Evolutionary conservation across 1,140 invertebrate species (phyloP).

Genomic region (Meteorus sp.): DNA sequence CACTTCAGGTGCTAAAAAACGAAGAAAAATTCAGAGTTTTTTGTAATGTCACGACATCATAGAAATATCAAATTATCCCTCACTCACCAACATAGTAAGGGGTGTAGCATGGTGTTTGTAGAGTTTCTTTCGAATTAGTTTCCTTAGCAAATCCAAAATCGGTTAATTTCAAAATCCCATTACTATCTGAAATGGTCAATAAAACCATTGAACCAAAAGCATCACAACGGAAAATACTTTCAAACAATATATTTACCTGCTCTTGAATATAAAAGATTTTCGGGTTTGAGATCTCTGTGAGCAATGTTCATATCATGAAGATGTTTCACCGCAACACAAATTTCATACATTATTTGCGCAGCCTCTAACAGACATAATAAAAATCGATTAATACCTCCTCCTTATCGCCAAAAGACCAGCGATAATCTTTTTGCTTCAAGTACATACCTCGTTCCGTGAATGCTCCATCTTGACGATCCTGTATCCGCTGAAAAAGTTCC

Average conservation of each 20-base stretch:
- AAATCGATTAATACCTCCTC: too few relatives aligned
- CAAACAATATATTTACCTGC: conserved; percentile 48
- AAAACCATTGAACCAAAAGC: neutral
- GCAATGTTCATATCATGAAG: conserved; percentile 95
- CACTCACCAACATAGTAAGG: conserved; percentile 93
- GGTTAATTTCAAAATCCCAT: conserved; percentile 89
- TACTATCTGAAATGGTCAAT: conserved; percentile 56
- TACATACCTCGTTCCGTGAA: conserved; percentile 90
- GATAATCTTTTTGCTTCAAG: conserved; percentile 14
- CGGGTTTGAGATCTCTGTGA: conserved; percentile 94
- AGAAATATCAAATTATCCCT: too few relatives aligned
- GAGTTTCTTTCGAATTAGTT: conserved; percentile 77
- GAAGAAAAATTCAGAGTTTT: neutral
- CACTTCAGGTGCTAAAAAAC: conserved; percentile 84
- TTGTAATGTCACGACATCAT: conserved; percentile 3
- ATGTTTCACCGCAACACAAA: conserved; percentile 93
- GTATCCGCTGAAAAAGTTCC: conserved; percentile 94
- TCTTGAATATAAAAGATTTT: conserved; percentile 84
- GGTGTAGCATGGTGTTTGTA: conserved; percentile 98
- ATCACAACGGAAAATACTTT: neutral
- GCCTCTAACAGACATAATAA: conserved; percentile 71
- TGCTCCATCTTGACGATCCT: conserved; percentile 88
- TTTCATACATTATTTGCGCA: conserved; percentile 92
- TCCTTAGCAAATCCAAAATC: conserved; percentile 99
- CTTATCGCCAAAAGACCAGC: too few relatives aligned